A percentile compares a stretch with the other conserved stretches of the same genome.
phyloP scores from a whole-genome alignment of 1,140 invertebrate genomes.

The Drosophila paulistorum region DNA sequence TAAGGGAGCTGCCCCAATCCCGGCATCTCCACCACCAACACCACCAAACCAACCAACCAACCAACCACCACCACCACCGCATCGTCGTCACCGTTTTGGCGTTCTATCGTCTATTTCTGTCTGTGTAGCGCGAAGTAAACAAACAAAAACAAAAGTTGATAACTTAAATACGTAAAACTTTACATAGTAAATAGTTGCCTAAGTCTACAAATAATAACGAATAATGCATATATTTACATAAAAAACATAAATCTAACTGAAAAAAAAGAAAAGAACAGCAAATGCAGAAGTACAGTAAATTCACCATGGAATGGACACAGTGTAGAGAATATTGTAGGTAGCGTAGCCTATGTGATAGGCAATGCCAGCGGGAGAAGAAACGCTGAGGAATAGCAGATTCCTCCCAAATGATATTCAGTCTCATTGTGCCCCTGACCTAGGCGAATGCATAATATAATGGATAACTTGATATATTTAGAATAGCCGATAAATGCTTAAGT shows the following conservation, averaged over 20 bases:
- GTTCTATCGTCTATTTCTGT: conserved; percentile 56
- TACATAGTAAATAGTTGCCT: conserved; percentile 81
- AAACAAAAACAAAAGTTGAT: conserved; percentile 72
- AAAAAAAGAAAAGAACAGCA: background rate
- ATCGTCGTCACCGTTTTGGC: conserved; percentile 46
- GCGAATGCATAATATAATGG: conserved; percentile 35
- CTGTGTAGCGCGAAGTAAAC: conserved; percentile 39
- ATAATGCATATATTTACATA: conserved; percentile 33
- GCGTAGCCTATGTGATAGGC: conserved; percentile 53
- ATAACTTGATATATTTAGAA: conserved; percentile 65
- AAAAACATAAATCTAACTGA: conserved; percentile 12
- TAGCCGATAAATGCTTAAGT: conserved; percentile 69
- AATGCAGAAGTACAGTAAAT: conserved; percentile 1
- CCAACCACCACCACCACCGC: conserved; percentile 40
- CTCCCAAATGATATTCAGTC: conserved; percentile 11
- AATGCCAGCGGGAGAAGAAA: too few species aligned
- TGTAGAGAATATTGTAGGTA: background rate
- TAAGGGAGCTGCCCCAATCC: conserved; percentile 69
- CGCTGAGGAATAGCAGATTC: background rate
- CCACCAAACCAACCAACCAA: conserved; percentile 23
- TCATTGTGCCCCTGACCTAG: background rate
- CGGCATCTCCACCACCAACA: conserved; percentile 42
- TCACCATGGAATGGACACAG: background rate
- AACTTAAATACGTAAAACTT: conserved; percentile 82
- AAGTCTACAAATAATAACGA: conserved; percentile 61